Conservation (phyloP, 2,797 vertebrate genomes). For the Pteronotus mesoamericanus region DNA sequence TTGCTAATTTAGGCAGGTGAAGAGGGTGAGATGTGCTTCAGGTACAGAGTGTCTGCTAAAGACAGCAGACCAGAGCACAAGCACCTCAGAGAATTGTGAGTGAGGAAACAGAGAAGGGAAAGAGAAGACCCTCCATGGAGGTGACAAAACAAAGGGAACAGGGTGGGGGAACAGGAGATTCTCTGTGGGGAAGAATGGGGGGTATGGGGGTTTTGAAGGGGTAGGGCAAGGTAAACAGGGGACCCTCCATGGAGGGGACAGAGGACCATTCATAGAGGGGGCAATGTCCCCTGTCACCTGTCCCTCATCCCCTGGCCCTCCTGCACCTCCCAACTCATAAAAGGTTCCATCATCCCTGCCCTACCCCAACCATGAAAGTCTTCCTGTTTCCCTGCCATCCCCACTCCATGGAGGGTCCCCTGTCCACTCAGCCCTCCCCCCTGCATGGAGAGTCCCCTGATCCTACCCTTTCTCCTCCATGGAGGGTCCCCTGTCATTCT, state of each 20-base stretch:
- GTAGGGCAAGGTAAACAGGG: neutral
- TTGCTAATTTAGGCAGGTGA: neutral
- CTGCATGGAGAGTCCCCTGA: neutral
- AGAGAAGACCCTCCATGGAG: neutral
- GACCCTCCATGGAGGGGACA: neutral
- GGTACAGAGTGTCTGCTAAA: neutral
- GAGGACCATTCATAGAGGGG: neutral
- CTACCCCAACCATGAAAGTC: too few relatives aligned
- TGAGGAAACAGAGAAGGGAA: neutral
- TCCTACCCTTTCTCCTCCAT: neutral
- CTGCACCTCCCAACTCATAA: too few relatives aligned
- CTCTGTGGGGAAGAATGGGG: neutral
- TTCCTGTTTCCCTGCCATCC: too few relatives aligned
- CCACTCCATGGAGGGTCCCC: too few relatives aligned
- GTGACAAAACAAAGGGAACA: neutral
- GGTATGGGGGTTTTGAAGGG: neutral
- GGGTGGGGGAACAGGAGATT: neutral
- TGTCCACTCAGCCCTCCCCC: too few relatives aligned
- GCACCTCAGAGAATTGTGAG: neutral
- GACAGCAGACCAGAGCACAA: neutral
- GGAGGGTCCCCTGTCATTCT: neutral
- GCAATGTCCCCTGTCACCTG: neutral
- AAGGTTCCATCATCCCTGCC: too few relatives aligned
- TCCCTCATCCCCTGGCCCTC: too few relatives aligned
- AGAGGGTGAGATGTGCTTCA: neutral